Evolutionary conservation across 2,888 invertebrate species (phyloP).

Genomic region (Pandemis heparana): DNA sequence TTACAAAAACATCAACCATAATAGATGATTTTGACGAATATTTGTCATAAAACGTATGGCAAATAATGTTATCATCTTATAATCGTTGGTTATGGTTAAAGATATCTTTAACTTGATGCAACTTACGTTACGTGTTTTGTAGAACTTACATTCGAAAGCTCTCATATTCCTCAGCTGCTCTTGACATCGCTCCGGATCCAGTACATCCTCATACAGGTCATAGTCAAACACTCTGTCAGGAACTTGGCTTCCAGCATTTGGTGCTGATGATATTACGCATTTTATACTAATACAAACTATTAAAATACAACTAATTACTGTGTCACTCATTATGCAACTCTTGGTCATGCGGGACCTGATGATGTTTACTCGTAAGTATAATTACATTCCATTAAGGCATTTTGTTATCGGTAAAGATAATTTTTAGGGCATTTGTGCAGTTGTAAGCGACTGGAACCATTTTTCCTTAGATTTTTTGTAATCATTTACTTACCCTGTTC

Average conservation of each 20-base stretch:
- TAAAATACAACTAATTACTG: not conserved
- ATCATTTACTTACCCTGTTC: too few relatives aligned
- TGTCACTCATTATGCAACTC: not conserved
- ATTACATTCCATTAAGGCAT: not conserved
- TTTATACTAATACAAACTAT: not conserved
- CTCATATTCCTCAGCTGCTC: conserved; percentile 10
- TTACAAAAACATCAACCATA: too few relatives aligned
- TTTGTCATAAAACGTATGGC: too few relatives aligned
- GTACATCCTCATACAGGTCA: not conserved
- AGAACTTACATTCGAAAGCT: conserved; percentile 5
- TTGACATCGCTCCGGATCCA: conserved; percentile 2
- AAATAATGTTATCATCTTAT: too few relatives aligned
- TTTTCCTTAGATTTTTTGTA: not conserved
- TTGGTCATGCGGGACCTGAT: not conserved
- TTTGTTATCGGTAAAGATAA: not conserved
- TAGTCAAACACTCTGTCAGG: not conserved
- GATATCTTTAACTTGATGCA: too few relatives aligned
- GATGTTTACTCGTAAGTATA: not conserved
- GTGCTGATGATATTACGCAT: not conserved
- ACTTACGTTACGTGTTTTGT: not conserved
- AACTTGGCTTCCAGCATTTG: not conserved
- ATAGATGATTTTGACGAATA: too few relatives aligned
- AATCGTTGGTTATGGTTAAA: too few relatives aligned
- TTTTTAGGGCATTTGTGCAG: not conserved
- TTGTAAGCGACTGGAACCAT: not conserved